Base-by-base conservation (phyloP, 2,888 invertebrate species). In the Metellina segmentata region DNA sequence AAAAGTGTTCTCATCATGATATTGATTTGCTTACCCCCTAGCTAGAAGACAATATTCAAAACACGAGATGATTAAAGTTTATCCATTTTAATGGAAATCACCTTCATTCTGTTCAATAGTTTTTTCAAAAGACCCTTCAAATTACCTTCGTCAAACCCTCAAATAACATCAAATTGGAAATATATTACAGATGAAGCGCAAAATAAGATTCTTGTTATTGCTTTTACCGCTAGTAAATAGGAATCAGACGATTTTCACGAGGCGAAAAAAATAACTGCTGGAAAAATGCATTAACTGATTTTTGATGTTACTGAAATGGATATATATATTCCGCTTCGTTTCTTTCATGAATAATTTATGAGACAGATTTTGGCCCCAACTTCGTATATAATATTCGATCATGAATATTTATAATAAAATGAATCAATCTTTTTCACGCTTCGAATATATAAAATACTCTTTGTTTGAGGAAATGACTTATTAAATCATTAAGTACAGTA, bases 381-480 rank as follows among this genome's bases (percentile, higher is more conserved):
- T 61, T 16, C 16, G 13, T 61, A 11, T 61, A 61, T 61, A 61
- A 74, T 85, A 85, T 85, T 85, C 74, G 74, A 75, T 61, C 74
- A 75, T 85, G 85, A 85, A 85, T 85, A 85, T 85, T 85, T 74
- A 85, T 85, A 61, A 53, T 53, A 52, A 85, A 61, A 85, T 74
- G 53, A n/a, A 85, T 85, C 85, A 74, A 75, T 75, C 85, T 75
- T 16, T 61, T 71, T 82, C 51, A n/a, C 20, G 34, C 20, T 11
- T 20, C 9, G 52, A 34, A 34, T 34, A 34, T 52, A 20, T 20
- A 52, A 19, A 52, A 52, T 78, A 51, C 13, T 19, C 52, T 78
- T 77, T 77, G 51, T 77, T 77, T 77, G 79, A 20, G 20, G 13
- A 20, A 19, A 69, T 16, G 52, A 79, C 77, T 79, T 79, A 79